A percentile compares a stretch with the other conserved stretches of the same genome.
Conservation (phyloP, 1,140 invertebrate species). For the Solenopsis fugax region DNA sequence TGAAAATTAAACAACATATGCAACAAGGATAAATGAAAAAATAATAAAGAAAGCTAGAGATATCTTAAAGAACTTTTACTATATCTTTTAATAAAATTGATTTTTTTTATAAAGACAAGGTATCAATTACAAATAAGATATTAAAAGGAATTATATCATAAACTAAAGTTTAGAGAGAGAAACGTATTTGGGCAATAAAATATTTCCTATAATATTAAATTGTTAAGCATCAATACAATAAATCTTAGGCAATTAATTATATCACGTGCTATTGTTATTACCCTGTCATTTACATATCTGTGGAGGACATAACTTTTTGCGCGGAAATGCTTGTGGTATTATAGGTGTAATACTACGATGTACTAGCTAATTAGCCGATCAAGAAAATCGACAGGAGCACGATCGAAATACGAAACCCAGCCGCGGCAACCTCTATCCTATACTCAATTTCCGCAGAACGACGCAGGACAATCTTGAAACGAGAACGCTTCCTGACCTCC, state of each 20-base stretch:
- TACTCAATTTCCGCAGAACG: slow-evolving; percentile 52
- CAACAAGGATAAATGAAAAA: neutral
- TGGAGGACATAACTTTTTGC: neutral
- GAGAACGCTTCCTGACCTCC: slow-evolving; percentile 54
- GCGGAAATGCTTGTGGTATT: slow-evolving; percentile 10
- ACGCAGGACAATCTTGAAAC: slow-evolving; percentile 55
- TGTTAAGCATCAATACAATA: neutral
- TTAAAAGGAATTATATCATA: neutral
- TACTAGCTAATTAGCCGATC: slow-evolving; percentile 70
- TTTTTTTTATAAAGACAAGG: slow-evolving; percentile 5
- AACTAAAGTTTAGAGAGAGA: neutral
- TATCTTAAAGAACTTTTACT: neutral
- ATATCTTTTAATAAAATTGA: neutral
- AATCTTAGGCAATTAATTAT: slow-evolving; percentile 18
- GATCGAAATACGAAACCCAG: slow-evolving; percentile 68
- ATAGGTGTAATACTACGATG: slow-evolving; percentile 14
- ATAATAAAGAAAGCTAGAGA: neutral
- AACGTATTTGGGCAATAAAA: neutral
- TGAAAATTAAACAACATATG: neutral
- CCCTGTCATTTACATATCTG: neutral
- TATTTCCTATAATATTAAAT: neutral
- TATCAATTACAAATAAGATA: too few relatives aligned
- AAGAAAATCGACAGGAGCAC: slow-evolving; percentile 44
- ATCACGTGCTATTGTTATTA: neutral
- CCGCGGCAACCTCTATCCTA: slow-evolving; percentile 32